Evolutionary conservation across 1,140 invertebrate species (phyloP).

Genomic region (Chironomus striatipennis): DNA sequence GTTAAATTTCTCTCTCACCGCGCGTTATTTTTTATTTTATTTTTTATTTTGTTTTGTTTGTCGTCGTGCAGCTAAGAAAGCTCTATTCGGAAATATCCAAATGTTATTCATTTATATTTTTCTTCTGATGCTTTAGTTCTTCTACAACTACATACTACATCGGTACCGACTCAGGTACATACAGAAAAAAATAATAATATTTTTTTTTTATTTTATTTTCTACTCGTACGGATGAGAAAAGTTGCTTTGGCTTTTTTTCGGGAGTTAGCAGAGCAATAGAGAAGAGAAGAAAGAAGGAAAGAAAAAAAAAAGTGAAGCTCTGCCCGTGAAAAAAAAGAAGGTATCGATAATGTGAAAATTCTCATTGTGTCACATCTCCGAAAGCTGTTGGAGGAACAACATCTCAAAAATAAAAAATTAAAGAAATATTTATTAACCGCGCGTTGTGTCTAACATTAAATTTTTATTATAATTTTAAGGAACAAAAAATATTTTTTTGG

Average conservation of each 20-base stretch:
- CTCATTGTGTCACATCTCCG: slow-evolving; percentile 22
- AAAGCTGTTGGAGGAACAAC: slow-evolving; percentile 17
- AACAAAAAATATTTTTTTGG: not conserved
- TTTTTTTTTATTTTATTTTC: not conserved
- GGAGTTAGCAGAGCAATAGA: not conserved
- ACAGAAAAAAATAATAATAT: slow-evolving; percentile 10
- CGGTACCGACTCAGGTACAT: not conserved
- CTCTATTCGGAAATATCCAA: not conserved
- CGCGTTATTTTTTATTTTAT: not conserved
- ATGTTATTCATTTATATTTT: not conserved
- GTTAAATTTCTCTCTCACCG: slow-evolving; percentile 6
- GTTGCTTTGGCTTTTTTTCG: not conserved
- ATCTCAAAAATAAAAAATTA: not conserved
- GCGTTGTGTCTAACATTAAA: not conserved
- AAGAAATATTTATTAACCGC: not conserved
- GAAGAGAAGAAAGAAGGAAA: not conserved
- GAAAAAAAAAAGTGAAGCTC: slow-evolving; percentile 2
- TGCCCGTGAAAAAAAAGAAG: not conserved
- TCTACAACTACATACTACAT: slow-evolving; percentile 20
- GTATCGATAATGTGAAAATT: slow-evolving; percentile 23
- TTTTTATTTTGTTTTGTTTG: no score
- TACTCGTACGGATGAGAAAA: not conserved
- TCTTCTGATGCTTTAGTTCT: slow-evolving; percentile 5
- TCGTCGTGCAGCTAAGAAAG: not conserved
- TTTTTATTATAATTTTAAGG: not conserved